Conservation (phyloP, 2,797 vertebrate genomes). For the Lycodopsis pacificus region DNA sequence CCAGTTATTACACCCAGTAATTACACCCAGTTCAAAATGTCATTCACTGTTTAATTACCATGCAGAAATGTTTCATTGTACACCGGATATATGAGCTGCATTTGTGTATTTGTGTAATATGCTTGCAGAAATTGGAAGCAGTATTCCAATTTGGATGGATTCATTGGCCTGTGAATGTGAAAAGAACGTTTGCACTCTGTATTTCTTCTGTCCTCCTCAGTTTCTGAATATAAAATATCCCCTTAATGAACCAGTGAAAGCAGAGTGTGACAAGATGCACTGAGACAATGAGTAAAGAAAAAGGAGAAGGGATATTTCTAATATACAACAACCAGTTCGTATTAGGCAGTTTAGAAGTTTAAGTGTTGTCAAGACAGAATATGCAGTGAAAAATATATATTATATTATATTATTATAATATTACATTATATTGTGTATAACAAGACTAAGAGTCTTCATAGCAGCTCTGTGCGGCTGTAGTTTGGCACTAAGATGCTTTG, state of each 20-base stretch:
- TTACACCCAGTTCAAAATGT: constrained; percentile 30
- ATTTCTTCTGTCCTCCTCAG: not conserved
- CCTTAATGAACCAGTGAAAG: not conserved
- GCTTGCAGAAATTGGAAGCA: not conserved
- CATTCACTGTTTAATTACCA: constrained; percentile 8
- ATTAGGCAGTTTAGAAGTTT: not conserved
- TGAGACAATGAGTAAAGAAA: not conserved
- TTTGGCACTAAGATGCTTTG: not conserved
- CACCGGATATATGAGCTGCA: not conserved
- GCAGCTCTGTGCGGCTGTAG: not conserved
- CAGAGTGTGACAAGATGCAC: not conserved
- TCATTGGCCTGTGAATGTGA: constrained; percentile 13
- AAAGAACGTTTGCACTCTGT: not conserved
- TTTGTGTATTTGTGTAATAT: constrained; percentile 4
- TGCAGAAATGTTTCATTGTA: constrained; percentile 6
- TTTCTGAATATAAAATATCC: constrained; percentile 5
- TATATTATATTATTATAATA: no score
- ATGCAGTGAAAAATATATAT: not conserved
- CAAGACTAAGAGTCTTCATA: not conserved
- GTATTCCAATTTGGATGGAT: constrained; percentile 8
- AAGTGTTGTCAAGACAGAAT: not conserved
- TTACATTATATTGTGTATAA: not conserved
- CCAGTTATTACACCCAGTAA: constrained; percentile 10
- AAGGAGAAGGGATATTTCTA: not conserved
- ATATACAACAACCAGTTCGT: not conserved